Evolutionary conservation across 2,888 invertebrate species (phyloP).

Genomic region (Hyposoter dolosus): DNA sequence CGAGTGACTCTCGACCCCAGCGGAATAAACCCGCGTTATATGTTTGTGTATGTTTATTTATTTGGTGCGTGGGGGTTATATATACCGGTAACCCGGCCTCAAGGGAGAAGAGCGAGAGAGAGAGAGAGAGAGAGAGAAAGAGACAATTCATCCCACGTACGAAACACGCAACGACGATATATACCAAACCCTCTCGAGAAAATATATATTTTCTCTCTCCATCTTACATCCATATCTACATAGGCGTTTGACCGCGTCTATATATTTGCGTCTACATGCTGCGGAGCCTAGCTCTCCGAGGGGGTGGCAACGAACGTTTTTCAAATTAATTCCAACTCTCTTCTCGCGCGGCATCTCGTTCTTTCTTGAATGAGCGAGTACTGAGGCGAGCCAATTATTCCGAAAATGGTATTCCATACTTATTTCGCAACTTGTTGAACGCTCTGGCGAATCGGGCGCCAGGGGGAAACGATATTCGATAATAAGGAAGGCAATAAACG

Average conservation of each 20-base stretch:
- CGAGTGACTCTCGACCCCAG: conserved; percentile 46
- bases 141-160: conserved; percentile 64
- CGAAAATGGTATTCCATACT: conserved; percentile 64
- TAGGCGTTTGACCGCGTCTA: conserved; percentile 13
- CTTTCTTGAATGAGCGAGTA: conserved; percentile 48
- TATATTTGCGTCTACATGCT: neutral
- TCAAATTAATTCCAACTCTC: conserved; percentile 67
- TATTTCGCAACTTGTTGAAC: neutral
- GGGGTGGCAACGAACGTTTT: conserved; percentile 15
- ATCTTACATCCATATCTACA: conserved; percentile 34
- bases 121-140: conserved; percentile 10
- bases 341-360: conserved; percentile 38
- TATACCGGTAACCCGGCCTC: conserved; percentile 43
- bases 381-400: conserved; percentile 70
- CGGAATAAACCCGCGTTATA: neutral
- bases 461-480: conserved; percentile 60
- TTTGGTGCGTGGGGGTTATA: conserved; percentile 55
- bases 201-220: conserved; percentile 36
- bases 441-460: neutral
- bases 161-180: conserved; percentile 51
- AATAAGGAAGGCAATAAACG: conserved; percentile 67
- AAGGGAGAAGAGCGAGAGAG: conserved; percentile 17
- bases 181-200: conserved; percentile 39
- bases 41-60: conserved; percentile 1
- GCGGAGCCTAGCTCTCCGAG: neutral